Evolutionary conservation across 2,113 vertebrate species (phyloP), one percentile per base, ranked within the genome.

Genomic region (Puffinus mauretanicus): DNA sequence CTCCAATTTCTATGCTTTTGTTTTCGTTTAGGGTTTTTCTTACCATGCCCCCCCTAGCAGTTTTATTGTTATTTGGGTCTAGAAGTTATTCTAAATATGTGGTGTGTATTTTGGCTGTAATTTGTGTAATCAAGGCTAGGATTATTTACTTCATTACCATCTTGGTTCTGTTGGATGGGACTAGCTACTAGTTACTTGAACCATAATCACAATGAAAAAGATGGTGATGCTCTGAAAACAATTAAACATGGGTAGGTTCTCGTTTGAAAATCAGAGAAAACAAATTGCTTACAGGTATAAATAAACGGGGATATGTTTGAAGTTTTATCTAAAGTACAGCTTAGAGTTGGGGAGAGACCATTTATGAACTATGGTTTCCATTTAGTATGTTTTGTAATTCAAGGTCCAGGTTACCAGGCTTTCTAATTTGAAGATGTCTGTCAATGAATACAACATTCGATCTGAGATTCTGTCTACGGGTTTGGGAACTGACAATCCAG

Each of bases 361-460:
- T 25, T 82, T 62, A 18, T 49, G 66, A 86, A 20, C 19, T 46
- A 1, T 66, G 34, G 7, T 52, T 86, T 90, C 8, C 21, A 19
- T 65, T 58, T 87, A n/a, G 32, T 65, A 6, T 77, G 40, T 51
- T 70, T 44, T 93, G 47, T 77, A 40, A 92, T 96, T 96, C 29
- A 30, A 99, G 99, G 98, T 99, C 13, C 97, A 97, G 7, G 78
- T 99, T 90, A 98, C 97, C 29, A 97, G 72, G 62, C 91, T 99
- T 36, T 57, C 98, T 10, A 95, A 95, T 9, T 85, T 99, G 86
- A 99, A 98, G 97, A 97, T 98, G 0, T 94, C 97, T 34, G 96
- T 99, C 82, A 98, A 98, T 10, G 99, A 99, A 57, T 98, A 99
- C 92, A 99, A 96, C 2, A 94, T 99, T 78, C 98, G 98, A 58